These are phyloP conservation scores for Cyprinodon brontotheroides DNA, from an alignment of 2,113 vertebrate species.

Conservation along the genomic window DNA sequence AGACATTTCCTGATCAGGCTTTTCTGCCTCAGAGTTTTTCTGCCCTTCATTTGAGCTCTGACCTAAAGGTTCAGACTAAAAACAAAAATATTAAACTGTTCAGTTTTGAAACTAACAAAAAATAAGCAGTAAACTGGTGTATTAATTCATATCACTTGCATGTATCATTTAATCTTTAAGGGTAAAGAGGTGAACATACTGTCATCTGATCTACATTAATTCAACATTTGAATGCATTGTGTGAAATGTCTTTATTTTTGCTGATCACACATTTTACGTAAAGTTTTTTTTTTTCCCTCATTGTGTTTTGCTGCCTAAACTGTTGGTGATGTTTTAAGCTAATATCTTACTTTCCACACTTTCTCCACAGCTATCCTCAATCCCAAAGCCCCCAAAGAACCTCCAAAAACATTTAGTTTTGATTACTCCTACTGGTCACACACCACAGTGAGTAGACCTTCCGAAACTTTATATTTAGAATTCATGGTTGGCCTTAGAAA, in stretches of 20 bases:
- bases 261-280: not conserved
- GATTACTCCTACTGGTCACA: conserved; percentile 99
- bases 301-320: not conserved
- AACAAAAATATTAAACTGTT: not conserved
- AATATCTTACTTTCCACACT: conserved; percentile 15
- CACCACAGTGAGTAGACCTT: conserved; percentile 86
- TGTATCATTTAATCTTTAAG: not conserved
- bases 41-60: not conserved
- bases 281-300: not conserved
- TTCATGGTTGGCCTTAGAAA: not conserved
- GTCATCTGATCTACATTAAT: not conserved
- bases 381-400: conserved; percentile 98
- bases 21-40: not conserved
- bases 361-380: conserved; percentile 89
- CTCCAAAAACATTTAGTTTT: conserved; percentile 98
- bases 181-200: no score
- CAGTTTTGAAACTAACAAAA: not conserved
- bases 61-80: not conserved
- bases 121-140: no score
- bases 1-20: not conserved
- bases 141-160: no score
- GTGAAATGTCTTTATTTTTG: no score
- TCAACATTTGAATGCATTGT: no score
- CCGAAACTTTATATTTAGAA: not conserved
- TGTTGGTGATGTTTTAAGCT: not conserved